These are phyloP conservation scores for Ranitomeya imitator DNA, from an alignment of 2,113 vertebrate species.

Conservation along the genomic window DNA sequence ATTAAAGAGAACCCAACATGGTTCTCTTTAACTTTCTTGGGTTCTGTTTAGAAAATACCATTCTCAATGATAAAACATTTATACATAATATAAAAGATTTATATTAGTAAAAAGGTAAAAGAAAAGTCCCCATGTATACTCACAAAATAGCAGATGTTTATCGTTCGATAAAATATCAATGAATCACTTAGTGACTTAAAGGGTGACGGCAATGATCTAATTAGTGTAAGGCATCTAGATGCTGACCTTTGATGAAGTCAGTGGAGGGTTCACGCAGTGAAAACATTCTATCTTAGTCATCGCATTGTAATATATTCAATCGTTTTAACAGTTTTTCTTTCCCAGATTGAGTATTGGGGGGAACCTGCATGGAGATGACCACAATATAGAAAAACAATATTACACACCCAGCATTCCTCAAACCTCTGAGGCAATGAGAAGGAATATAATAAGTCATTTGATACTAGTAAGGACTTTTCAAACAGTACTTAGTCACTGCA, in stretches of 20 bases:
- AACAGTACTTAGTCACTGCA: conserved; percentile 24
- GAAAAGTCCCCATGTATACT: background rate
- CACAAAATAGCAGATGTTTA: conserved; percentile 12
- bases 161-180: background rate
- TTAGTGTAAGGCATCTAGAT: background rate
- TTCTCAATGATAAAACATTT: background rate
- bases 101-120: background rate
- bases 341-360: conserved; percentile 39
- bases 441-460: background rate
- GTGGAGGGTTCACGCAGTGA: conserved; percentile 2
- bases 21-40: background rate
- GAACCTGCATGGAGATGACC: conserved; percentile 38
- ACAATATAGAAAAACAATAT: conserved; percentile 40
- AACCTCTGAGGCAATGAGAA: background rate
- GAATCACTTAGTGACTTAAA: conserved; percentile 11
- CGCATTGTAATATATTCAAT: conserved; percentile 5
- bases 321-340: conserved; percentile 2
- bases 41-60: background rate
- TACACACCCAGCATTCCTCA: conserved; percentile 40
- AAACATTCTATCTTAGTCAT: conserved; percentile 37
- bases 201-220: background rate
- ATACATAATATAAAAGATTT: too few relatives aligned
- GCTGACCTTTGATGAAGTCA: conserved; percentile 39
- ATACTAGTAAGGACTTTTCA: background rate
- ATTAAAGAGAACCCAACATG: too few relatives aligned